Evolutionary conservation across 2,888 invertebrate species (phyloP).

Genomic region (Drosophila diplacantha): DNA sequence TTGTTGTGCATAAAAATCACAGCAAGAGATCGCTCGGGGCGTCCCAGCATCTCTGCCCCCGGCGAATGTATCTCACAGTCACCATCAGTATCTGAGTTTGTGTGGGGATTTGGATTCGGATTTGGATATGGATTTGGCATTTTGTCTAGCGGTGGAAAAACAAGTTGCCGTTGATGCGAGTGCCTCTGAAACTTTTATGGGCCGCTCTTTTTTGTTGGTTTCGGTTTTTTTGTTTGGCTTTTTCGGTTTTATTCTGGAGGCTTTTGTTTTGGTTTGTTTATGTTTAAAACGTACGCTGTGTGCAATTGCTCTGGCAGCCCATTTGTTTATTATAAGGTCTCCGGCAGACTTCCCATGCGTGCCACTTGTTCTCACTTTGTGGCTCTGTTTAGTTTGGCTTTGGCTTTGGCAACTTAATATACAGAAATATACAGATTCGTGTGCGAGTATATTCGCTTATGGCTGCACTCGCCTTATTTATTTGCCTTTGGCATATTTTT

Average conservation of each 20-base stretch:
- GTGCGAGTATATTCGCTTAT: constrained; percentile 27
- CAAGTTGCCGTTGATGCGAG: constrained; percentile 63
- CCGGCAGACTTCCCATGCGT: constrained; percentile 59
- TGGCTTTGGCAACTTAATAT: constrained; percentile 47
- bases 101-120: not conserved
- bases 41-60: constrained; percentile 11
- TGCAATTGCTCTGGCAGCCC: constrained; percentile 66
- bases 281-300: constrained; percentile 58
- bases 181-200: constrained; percentile 63
- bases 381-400: constrained; percentile 24
- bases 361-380: constrained; percentile 59
- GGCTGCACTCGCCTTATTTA: constrained; percentile 31
- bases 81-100: constrained; percentile 2
- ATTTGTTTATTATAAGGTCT: constrained; percentile 67
- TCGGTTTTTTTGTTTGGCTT: constrained; percentile 29
- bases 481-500: constrained; percentile 25
- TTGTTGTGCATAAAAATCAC: constrained; percentile 72
- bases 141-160: constrained; percentile 66
- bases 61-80: constrained; percentile 21
- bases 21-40: constrained; percentile 56
- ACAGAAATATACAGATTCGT: constrained; percentile 25
- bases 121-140: constrained; percentile 35
- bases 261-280: constrained; percentile 56
- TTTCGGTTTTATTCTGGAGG: constrained; percentile 11
- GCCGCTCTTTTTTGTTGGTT: constrained; percentile 37